Base-by-base conservation (phyloP, 23 tunicate species). In the Phallusia fumigata region DNA sequence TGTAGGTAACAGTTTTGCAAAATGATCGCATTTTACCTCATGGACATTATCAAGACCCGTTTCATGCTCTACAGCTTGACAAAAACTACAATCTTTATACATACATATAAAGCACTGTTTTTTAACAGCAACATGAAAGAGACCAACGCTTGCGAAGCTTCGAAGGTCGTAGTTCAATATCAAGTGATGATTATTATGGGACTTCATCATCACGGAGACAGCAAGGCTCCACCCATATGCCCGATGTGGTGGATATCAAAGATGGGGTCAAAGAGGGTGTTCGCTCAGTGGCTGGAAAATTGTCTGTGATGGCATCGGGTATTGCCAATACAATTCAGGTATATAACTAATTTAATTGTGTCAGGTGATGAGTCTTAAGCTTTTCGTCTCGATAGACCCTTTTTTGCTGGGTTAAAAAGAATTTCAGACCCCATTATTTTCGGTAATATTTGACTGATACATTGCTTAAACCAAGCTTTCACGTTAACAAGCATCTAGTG, bases 201-300 rank as follows among this genome's bases (percentile, higher is more conserved):
- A 0, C 80, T n/a, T 28, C 34, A 36, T 33, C 86, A 0, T 36
- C 84, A 19, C 53, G 45, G 15, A 24, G 49, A 11, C 65, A 77
- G 64, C 88, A 75, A 36, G 32, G 81, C 40, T 77, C 86, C 11
- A 21, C 69, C 19, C 87, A 83, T 18, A 65, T 88, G 53, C 91
- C 91, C 15, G 91, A 83, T 69, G 74, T 88, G 21, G 86, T 65
- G 16, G 91, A 90, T 69, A 78, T 93, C 0, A 88, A 82, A 53
- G 98, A 93, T 35, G 98, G 98, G 18, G 98, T 93, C 19, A 84
- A 78, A 33, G 93, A 93, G 73, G 98, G 98, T 21, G 98, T 93
- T 19, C 75, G 93, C 26, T 76, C 89, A 30, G 98, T 93, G 10
- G 98, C 98, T 24, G 98, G 98, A 31, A 88, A 82, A 75, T 32